Evolutionary conservation across 1,140 invertebrate species (phyloP).

Genomic region (Drosophila equinoxialis): DNA sequence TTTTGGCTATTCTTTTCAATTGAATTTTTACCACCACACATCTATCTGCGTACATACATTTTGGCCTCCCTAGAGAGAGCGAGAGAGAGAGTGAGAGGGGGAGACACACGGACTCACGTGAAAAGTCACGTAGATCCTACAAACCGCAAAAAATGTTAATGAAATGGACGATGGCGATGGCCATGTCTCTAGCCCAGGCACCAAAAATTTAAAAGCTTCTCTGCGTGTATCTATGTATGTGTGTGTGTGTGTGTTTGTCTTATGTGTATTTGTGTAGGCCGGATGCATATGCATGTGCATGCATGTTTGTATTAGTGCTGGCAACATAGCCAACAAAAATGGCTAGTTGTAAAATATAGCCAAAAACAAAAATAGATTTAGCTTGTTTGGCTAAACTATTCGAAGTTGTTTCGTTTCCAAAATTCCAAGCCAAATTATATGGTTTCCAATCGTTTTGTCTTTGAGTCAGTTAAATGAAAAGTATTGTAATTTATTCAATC

Average conservation of each 20-base stretch:
- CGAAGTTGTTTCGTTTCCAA: too few relatives aligned
- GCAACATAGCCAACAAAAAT: not conserved
- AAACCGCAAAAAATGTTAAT: slow-evolving; percentile 58
- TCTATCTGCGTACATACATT: slow-evolving; percentile 1
- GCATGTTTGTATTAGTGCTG: not conserved
- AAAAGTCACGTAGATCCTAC: slow-evolving; percentile 43
- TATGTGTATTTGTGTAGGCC: slow-evolving; percentile 15
- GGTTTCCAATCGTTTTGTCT: too few relatives aligned
- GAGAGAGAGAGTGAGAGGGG: not conserved
- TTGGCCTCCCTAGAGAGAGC: not conserved
- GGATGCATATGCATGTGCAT: slow-evolving; percentile 15
- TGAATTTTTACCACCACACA: slow-evolving; percentile 29
- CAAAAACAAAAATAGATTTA: too few relatives aligned
- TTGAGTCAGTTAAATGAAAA: too few relatives aligned
- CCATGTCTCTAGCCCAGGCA: not conserved
- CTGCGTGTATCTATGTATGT: too few relatives aligned
- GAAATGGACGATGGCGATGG: slow-evolving; percentile 53
- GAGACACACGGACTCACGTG: slow-evolving; percentile 3
- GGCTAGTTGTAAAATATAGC: not conserved
- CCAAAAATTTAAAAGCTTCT: not conserved
- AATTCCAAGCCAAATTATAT: too few relatives aligned
- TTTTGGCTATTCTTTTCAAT: slow-evolving; percentile 24
- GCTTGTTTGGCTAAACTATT: too few relatives aligned
- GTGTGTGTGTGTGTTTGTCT: not conserved
- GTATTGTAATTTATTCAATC: too few relatives aligned